Conservation (phyloP, 2,888 invertebrate genomes). For the Amblyjoppa fuscipennis region DNA sequence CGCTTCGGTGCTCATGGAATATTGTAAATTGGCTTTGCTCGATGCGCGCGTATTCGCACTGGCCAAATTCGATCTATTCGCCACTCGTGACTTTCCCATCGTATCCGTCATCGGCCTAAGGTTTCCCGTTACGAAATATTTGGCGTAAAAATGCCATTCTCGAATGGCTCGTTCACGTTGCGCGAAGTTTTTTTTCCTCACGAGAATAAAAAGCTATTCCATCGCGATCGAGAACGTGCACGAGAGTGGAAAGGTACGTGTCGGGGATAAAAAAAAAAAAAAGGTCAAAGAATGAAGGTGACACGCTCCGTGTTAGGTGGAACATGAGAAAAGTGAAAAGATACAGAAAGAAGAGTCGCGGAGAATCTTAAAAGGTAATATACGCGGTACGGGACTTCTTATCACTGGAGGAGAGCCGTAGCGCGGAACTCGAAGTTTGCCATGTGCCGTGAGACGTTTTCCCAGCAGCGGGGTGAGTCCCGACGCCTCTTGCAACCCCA, state of each 20-base stretch:
- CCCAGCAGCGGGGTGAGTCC: conserved; percentile 8
- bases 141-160: neutral
- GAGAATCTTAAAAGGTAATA: conserved; percentile 64
- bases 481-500: conserved; percentile 16
- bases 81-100: neutral
- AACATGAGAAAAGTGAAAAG: conserved; percentile 49
- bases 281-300: conserved; percentile 11
- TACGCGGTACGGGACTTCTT: conserved; percentile 48
- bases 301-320: neutral
- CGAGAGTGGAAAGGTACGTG: neutral
- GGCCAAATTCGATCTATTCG: neutral
- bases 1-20: neutral
- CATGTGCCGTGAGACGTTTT: conserved; percentile 42
- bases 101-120: neutral
- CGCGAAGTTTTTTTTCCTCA: neutral
- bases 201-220: neutral
- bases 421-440: conserved; percentile 36
- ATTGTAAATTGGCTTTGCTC: neutral
- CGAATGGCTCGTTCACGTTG: neutral
- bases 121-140: neutral
- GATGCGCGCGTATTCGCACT: neutral
- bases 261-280: neutral
- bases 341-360: conserved; percentile 13
- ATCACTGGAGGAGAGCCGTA: conserved; percentile 37
- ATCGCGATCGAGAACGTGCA: conserved; percentile 10